phyloP scores from a whole-genome alignment of 2,888 invertebrate species.

The Girardia tigrina region DNA sequence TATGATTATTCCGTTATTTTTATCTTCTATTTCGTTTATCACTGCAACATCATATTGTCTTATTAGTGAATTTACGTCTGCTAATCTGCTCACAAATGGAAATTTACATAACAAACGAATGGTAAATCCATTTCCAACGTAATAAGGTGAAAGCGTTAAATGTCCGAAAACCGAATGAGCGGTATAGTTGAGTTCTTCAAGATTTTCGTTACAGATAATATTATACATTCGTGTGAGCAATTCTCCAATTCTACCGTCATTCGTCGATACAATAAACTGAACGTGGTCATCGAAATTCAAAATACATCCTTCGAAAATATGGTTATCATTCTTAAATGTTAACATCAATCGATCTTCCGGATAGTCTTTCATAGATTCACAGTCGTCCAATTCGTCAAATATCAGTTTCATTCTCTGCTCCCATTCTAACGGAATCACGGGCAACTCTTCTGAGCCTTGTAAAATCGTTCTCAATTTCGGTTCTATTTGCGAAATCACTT shows the following conservation, averaged over 20 bases:
- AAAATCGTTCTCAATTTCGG: background rate
- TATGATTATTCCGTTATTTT: background rate
- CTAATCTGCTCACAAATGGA: background rate
- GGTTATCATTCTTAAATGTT: background rate
- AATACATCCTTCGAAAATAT: background rate
- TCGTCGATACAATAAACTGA: background rate
- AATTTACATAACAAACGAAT: background rate
- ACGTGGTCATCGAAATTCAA: slow-evolving; percentile 6
- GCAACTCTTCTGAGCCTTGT: background rate
- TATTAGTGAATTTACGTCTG: background rate
- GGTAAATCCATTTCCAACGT: slow-evolving; percentile 2
- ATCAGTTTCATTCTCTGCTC: background rate
- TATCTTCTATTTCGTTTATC: background rate
- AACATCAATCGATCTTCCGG: background rate
- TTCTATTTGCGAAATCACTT: background rate
- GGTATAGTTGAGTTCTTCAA: background rate
- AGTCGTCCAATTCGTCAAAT: background rate
- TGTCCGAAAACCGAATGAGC: background rate
- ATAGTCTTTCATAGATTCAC: background rate
- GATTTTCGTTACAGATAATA: background rate
- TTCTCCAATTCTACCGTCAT: background rate
- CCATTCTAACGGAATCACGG: background rate
- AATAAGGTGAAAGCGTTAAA: background rate
- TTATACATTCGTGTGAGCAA: background rate
- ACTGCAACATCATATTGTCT: background rate